Base-by-base conservation (phyloP, 35 echinoderm and acorn worm species). In the Heliocidaris tuberculata region DNA sequence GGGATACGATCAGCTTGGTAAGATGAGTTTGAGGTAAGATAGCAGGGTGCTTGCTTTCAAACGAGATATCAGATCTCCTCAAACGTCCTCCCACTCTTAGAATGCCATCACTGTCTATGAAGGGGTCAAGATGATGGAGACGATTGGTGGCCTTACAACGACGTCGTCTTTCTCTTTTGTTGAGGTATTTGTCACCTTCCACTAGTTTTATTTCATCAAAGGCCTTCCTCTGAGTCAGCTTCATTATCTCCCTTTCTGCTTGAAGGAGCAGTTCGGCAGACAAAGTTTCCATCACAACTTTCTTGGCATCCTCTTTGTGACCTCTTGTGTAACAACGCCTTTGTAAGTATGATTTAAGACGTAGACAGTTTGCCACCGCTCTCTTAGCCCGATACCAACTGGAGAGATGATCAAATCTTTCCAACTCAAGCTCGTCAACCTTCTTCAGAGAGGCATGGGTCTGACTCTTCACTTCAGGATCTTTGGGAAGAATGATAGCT, bases 21-120 rank as follows among this genome's bases (percentile, higher is more conserved):
- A 95, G 13, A 85, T 95, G 94, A 30, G 59, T 48, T 32, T 95
- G 87, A 42, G 96, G 96, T 32, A 97, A 32, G 30, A 97, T 59
- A 0, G 95, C 27, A 8, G 95, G 96, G 49, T 97, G 94, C 59
- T 90, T 97, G 29, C 61, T 60, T 59, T 94, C 92, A 48, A 90
- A 42, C 15, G 60, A 42, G 0, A 95, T 90, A 16, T 90, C 89
- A 16, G 94, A 94, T 27, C 70, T 95, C 5, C 35, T 15, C 24
- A 97, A 48, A 78, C 96, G 65, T 7, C 94, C 96, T 61, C 96
- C 96, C 4, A 95, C 87, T 35, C 92, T 86, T 35, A 95, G 85
- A 19, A 95, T 35, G 71, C 60, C 96, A 27, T 92, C 94, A 86
- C 13, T 13, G 17, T 65, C 85, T n/a, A 90, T 48, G 6, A 19